These are phyloP conservation scores for Coelopa frigida DNA, from an alignment of 1,140 invertebrate genomes.

Conservation along the genomic window DNA sequence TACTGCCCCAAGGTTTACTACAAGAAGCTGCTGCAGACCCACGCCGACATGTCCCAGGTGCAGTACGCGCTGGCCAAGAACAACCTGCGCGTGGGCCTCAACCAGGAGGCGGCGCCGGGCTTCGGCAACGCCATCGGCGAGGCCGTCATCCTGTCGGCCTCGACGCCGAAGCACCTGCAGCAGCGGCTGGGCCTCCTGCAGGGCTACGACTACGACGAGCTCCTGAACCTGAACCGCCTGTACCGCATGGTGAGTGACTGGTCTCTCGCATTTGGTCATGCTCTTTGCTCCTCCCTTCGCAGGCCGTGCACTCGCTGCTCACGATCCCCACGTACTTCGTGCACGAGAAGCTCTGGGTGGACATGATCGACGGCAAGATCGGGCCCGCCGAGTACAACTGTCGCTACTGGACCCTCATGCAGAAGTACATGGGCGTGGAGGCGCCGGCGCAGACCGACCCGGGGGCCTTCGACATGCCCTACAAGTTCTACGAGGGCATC, in stretches of 20 bases:
- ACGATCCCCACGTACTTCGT: constrained; percentile 18
- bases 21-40: constrained; percentile 32
- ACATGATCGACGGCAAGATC: constrained; percentile 35
- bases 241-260: constrained; percentile 33
- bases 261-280: neutral
- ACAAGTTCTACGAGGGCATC: constrained; percentile 20
- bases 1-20: constrained; percentile 19
- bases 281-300: neutral
- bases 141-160: constrained; percentile 18
- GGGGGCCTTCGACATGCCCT: constrained; percentile 64
- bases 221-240: constrained; percentile 49
- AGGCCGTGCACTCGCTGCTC: constrained; percentile 17
- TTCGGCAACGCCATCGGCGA: constrained; percentile 19
- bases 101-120: constrained; percentile 54
- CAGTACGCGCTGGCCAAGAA: constrained; percentile 63
- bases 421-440: constrained; percentile 67
- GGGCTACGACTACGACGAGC: constrained; percentile 34
- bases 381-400: constrained; percentile 62
- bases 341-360: constrained; percentile 18
- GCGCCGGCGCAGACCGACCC: constrained; percentile 57
- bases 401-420: constrained; percentile 60
- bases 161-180: constrained; percentile 22
- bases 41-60: constrained; percentile 70
- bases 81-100: constrained; percentile 53
- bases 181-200: constrained; percentile 45